Percentiles rank a stretch among this genome's conserved stretches.
Conservation (phyloP, 2,113 vertebrate species). For the Lynx canadensis region DNA sequence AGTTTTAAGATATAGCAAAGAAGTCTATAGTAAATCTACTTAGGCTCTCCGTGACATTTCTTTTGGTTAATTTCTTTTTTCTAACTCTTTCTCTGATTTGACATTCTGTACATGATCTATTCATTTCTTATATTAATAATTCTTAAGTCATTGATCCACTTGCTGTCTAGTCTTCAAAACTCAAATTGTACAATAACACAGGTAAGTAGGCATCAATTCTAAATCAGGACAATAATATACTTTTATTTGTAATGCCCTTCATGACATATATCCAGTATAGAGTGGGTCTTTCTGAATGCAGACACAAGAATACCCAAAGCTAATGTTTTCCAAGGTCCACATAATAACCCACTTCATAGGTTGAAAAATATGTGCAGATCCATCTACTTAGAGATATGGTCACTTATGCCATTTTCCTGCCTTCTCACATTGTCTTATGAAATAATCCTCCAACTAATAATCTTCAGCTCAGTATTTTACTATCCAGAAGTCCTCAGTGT, state of each 20-base stretch:
- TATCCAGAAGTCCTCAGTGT: neutral
- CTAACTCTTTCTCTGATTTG: neutral
- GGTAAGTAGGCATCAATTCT: neutral
- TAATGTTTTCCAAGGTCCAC: neutral
- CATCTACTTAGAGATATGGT: neutral
- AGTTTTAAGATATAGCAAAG: neutral
- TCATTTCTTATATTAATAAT: conserved; percentile 32
- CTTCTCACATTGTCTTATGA: neutral
- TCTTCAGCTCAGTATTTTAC: conserved; percentile 4
- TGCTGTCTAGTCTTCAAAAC: neutral
- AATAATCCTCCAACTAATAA: neutral
- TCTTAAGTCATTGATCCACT: neutral
- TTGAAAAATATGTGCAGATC: neutral
- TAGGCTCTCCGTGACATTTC: neutral
- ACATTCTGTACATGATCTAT: neutral
- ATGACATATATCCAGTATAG: neutral
- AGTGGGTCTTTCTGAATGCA: neutral
- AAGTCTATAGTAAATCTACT: neutral
- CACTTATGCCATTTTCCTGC: neutral
- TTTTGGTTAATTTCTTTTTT: conserved; percentile 8
- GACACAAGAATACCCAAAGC: conserved; percentile 13
- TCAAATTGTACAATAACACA: neutral
- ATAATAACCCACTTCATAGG: neutral
- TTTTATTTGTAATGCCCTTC: conserved; percentile 14
- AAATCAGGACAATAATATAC: neutral